Evolutionary conservation across 2,113 vertebrate species (phyloP).

Genomic region (Periophthalmodon schlosseri): DNA sequence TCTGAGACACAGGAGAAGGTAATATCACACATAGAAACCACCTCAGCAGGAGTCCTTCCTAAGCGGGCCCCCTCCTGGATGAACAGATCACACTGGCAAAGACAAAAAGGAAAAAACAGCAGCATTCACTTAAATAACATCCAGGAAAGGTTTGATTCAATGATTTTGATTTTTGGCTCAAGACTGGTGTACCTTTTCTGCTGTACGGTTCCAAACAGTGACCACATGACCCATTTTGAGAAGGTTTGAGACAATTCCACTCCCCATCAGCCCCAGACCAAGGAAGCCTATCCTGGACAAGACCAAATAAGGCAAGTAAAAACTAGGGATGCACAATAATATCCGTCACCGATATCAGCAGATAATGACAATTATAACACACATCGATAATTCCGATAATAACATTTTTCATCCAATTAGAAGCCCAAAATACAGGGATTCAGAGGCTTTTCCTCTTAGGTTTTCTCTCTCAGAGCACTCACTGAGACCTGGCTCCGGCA

Average conservation of each 20-base stretch:
- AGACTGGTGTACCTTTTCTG: constrained; percentile 85
- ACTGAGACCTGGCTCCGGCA: no score
- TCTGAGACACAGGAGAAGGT: constrained; percentile 98
- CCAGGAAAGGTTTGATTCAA: not conserved
- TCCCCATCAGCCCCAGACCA: constrained; percentile 96
- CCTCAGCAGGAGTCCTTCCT: constrained; percentile 96
- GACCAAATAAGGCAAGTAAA: constrained; percentile 1
- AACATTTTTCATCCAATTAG: no score
- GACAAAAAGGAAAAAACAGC: constrained; percentile 37
- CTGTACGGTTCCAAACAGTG: constrained; percentile 98
- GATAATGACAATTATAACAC: no score
- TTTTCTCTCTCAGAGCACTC: no score
- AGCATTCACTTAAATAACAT: not conserved
- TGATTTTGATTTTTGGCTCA: not conserved
- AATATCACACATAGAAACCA: constrained; percentile 97
- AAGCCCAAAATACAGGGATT: no score
- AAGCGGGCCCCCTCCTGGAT: constrained; percentile 96
- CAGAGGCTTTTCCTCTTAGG: no score
- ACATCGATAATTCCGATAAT: no score
- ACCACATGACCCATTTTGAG: constrained; percentile 98
- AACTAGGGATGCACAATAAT: no score
- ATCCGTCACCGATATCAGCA: no score
- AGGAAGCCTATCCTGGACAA: constrained; percentile 95
- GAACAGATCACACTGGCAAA: constrained; percentile 93
- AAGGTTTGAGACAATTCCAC: constrained; percentile 96